Conservation (phyloP, 2,888 invertebrate species). For the Gryllus longicercus region DNA sequence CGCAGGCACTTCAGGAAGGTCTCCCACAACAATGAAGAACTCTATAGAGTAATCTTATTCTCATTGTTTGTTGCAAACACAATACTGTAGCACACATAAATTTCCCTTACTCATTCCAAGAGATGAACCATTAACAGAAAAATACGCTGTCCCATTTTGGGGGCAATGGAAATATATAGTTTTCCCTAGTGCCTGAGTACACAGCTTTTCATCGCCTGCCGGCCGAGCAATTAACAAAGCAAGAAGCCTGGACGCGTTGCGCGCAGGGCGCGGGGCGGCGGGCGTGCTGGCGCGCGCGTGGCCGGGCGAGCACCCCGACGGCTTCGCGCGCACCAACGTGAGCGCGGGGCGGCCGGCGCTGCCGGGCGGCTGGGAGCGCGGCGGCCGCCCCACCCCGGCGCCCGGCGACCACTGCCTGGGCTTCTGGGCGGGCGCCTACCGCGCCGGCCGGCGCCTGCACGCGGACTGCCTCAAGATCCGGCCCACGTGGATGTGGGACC, state of each 20-base stretch:
- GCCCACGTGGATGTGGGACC: slow-evolving; percentile 81
- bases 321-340: slow-evolving; percentile 47
- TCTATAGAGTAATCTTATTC: too few species aligned
- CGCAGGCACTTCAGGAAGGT: too few species aligned
- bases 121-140: too few species aligned
- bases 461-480: slow-evolving; percentile 73
- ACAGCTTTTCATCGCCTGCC: too few species aligned
- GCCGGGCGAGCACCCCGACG: slow-evolving; percentile 43
- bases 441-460: slow-evolving; percentile 57
- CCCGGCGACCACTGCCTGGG: slow-evolving; percentile 60
- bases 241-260: slow-evolving; percentile 39
- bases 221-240: too few species aligned
- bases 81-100: too few species aligned
- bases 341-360: slow-evolving; percentile 45
- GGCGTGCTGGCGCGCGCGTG: slow-evolving; percentile 42
- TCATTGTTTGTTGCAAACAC: too few species aligned
- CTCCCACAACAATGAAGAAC: too few species aligned
- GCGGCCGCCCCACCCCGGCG: slow-evolving; percentile 19
- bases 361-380: slow-evolving; percentile 44
- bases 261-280: slow-evolving; percentile 44
- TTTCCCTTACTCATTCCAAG: too few species aligned
- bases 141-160: too few species aligned
- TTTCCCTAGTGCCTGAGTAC: too few species aligned
- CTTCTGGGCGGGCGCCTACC: slow-evolving; percentile 68
- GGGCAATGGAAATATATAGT: too few species aligned